Conservation (phyloP, 2,888 invertebrate species). For the Perdita meconis region DNA sequence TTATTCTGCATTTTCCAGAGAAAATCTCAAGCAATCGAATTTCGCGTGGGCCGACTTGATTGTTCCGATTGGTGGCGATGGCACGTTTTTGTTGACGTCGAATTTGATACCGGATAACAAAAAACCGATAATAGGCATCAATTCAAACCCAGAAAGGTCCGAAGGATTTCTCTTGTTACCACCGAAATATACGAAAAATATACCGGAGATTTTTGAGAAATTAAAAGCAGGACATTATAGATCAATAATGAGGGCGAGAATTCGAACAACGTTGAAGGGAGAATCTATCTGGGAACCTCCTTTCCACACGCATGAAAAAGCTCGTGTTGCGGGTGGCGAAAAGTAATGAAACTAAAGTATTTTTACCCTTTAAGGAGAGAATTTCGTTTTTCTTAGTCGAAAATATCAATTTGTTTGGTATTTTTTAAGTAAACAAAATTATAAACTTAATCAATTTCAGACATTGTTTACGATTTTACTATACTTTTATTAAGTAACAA, state of each 20-base stretch:
- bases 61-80: slow-evolving; percentile 97
- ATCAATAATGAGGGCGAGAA: slow-evolving; percentile 95
- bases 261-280: slow-evolving; percentile 93
- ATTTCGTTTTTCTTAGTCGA: too few relatives aligned
- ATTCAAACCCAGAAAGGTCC: slow-evolving; percentile 96
- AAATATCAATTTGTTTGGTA: too few relatives aligned
- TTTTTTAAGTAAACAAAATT: too few relatives aligned
- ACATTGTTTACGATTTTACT: too few relatives aligned
- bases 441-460: too few relatives aligned
- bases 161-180: slow-evolving; percentile 97
- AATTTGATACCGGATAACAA: slow-evolving; percentile 90
- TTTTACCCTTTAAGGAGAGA: too few relatives aligned
- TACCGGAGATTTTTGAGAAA: slow-evolving; percentile 91
- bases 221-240: slow-evolving; percentile 91
- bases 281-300: slow-evolving; percentile 87
- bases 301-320: slow-evolving; percentile 90
- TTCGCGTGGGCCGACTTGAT: slow-evolving; percentile 97
- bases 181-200: slow-evolving; percentile 92
- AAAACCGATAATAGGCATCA: slow-evolving; percentile 98
- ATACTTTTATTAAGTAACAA: too few relatives aligned
- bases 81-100: slow-evolving; percentile 97
- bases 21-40: slow-evolving; percentile 87
- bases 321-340: slow-evolving; percentile 70
- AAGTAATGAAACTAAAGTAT: slow-evolving; percentile 55
- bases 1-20: too few relatives aligned